Conservation (phyloP, 2,888 invertebrate genomes). For the Diadegma fenestrale region DNA sequence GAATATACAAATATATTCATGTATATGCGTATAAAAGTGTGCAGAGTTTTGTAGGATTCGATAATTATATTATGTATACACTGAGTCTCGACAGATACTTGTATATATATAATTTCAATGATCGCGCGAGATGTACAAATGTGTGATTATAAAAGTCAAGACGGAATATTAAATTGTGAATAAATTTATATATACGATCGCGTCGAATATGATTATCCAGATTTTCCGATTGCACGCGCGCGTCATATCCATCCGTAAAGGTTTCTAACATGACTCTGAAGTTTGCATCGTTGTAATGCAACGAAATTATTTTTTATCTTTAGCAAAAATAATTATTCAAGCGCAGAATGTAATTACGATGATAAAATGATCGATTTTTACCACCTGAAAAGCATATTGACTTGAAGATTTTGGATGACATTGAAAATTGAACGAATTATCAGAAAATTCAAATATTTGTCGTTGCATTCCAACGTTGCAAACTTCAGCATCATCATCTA, state of each 20-base stretch:
- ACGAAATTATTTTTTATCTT: too few relatives aligned
- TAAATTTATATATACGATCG: constrained; percentile 39
- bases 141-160: constrained; percentile 24
- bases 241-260: constrained; percentile 24
- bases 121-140: constrained; percentile 7
- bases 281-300: too few relatives aligned
- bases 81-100: not conserved
- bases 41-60: constrained; percentile 24
- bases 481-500: too few relatives aligned
- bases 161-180: constrained; percentile 49
- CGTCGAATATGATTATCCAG: constrained; percentile 42
- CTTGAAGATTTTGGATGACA: too few relatives aligned
- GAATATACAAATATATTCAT: constrained; percentile 6
- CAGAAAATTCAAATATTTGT: too few relatives aligned
- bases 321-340: too few relatives aligned
- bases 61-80: constrained; percentile 41
- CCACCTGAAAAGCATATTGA: too few relatives aligned
- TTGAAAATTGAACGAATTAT: too few relatives aligned
- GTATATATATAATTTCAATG: not conserved
- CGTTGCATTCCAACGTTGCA: too few relatives aligned
- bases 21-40: not conserved
- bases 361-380: too few relatives aligned
- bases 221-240: constrained; percentile 41
- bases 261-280: too few relatives aligned
- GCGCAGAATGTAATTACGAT: too few relatives aligned